phyloP scores from a whole-genome alignment of 2,888 invertebrate genomes.

The Plemyria rubiginata region DNA sequence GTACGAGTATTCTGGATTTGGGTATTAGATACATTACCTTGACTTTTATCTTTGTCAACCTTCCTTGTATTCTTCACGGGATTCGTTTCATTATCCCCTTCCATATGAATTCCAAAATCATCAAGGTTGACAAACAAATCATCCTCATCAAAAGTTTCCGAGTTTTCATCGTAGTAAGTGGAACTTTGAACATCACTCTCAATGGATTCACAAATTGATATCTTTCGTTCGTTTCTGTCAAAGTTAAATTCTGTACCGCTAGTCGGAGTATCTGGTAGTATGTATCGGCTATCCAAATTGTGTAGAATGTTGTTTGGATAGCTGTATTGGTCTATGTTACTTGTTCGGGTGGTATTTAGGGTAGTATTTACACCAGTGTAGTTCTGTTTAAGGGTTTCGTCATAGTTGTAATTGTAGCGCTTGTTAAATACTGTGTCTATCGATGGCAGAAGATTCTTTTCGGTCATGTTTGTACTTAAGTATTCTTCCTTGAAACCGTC shows the following conservation, averaged over 20 bases:
- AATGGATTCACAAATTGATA: constrained; percentile 74
- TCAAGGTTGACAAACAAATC: constrained; percentile 78
- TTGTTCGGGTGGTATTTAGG: constrained; percentile 48
- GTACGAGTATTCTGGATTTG: not conserved
- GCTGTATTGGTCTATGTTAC: constrained; percentile 76
- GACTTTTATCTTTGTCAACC: constrained; percentile 63
- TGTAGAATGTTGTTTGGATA: constrained; percentile 78
- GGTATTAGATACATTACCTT: constrained; percentile 55
- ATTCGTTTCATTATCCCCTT: constrained; percentile 57
- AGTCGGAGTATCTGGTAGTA: constrained; percentile 74
- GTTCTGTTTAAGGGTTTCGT: constrained; percentile 54
- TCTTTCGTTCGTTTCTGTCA: constrained; percentile 68
- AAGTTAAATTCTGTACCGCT: constrained; percentile 75
- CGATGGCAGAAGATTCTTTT: constrained; percentile 70
- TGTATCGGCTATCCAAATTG: constrained; percentile 68
- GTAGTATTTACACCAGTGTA: constrained; percentile 44
- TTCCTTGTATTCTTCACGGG: constrained; percentile 52
- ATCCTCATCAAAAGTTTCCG: constrained; percentile 76
- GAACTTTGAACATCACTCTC: constrained; percentile 77
- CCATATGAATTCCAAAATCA: constrained; percentile 73
- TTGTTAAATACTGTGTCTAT: constrained; percentile 79
- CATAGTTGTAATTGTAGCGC: constrained; percentile 63
- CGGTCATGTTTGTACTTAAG: constrained; percentile 57
- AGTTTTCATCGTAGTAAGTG: constrained; percentile 75
- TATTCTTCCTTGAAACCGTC: constrained; percentile 71